These are phyloP conservation scores for Thermophis baileyi DNA, from an alignment of 2,113 vertebrate species.

Conservation along the genomic window DNA sequence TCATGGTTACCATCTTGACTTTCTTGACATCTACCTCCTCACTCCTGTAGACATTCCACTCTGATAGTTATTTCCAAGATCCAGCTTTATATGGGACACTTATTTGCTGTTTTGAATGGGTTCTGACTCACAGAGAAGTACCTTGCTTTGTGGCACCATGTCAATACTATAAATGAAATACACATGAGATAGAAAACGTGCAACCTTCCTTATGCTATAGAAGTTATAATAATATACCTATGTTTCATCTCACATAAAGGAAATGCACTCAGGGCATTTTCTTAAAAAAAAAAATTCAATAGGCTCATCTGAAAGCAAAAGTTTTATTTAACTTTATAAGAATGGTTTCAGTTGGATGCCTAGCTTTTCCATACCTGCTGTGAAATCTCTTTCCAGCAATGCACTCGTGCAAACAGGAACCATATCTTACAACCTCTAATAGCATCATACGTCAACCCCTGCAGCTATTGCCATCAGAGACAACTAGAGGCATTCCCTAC, in stretches of 20 bases:
- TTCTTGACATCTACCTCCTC: neutral
- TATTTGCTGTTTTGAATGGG: neutral
- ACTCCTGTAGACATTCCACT: neutral
- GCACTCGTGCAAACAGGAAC: neutral
- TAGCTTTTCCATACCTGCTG: conserved; percentile 38
- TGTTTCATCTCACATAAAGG: neutral
- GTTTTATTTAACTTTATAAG: neutral
- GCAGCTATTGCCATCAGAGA: conserved; percentile 24
- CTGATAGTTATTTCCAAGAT: neutral
- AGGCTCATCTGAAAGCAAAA: conserved; percentile 18
- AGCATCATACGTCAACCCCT: conserved; percentile 21
- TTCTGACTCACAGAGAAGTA: neutral
- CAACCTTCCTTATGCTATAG: neutral
- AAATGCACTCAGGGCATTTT: neutral
- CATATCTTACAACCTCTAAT: conserved; percentile 24
- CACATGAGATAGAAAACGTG: neutral
- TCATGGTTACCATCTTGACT: neutral
- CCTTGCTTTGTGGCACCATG: neutral
- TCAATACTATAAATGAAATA: neutral
- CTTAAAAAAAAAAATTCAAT: neutral
- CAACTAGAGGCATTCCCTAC: conserved; percentile 36
- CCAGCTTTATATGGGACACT: neutral
- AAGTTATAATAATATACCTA: neutral
- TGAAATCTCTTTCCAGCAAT: conserved; percentile 39
- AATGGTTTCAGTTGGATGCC: neutral